Base-by-base conservation (phyloP, 2,888 invertebrate species). In the Conistra vaccinii region DNA sequence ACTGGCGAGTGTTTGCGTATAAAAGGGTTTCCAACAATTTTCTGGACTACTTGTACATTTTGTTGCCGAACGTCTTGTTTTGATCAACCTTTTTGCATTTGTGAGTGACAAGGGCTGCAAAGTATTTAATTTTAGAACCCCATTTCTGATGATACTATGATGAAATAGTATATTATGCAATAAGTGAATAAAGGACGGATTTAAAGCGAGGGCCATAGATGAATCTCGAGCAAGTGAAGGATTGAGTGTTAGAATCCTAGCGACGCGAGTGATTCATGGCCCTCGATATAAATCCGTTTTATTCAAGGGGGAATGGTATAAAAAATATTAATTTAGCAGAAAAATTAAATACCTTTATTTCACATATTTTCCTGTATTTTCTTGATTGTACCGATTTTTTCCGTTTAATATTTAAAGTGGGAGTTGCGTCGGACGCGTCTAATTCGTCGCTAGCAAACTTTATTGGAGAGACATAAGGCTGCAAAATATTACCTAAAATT, bases 401-500 rank as follows among this genome's bases (percentile, higher is more conserved):
- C 81, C 88, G 85, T 86, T 90, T 90, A 35, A 53, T 75, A 67
- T 86, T 90, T 87, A 75, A 53, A 58, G 88, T 91, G 72, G 83
- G 53, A 80, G 71, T 86, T 73, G 68, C 73, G 10, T 76, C 80
- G 29, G 87, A 87, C 48, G 74, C 55, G 29, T 90, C 89, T 51
- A 88, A 87, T 26, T 90, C 91, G 60, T 94, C 93, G 90, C 86
- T 90, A 90, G 87, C 90, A 92, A 90, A 95, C 81, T 94, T 94
- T 92, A 96, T 92, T 88, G 96, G 96, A 81, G 93, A 95, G 88
- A 95, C 93, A 93, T 94, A 96, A 85, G 94, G 95, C 96, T 96
- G 96, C 94, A 96, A 96, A 94, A 94, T 92, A 94, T 94, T 80
- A 94, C 95, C 96, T 96, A 95, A 91, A 96, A 95, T 95, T 94